These are phyloP conservation scores for Alentia gelatinosa DNA, from an alignment of 2,888 invertebrate species.

Conservation along the genomic window DNA sequence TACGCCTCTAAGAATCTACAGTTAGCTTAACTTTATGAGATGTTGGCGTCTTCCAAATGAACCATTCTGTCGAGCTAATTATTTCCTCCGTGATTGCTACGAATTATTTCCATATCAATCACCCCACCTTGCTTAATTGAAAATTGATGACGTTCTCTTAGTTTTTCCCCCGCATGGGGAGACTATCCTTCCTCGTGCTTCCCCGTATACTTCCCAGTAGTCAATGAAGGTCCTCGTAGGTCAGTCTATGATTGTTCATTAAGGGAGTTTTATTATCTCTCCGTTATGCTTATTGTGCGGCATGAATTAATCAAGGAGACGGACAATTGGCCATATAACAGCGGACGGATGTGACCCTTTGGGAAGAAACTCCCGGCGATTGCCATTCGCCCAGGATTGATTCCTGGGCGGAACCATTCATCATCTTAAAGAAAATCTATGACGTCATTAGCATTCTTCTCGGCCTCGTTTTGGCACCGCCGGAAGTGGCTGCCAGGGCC, in stretches of 20 bases:
- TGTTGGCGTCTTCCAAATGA: neutral
- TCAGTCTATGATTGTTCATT: too few relatives aligned
- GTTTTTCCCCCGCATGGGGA: too few relatives aligned
- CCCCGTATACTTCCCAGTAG: too few relatives aligned
- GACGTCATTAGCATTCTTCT: slow-evolving; percentile 31
- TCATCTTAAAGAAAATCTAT: neutral
- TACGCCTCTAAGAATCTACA: too few relatives aligned
- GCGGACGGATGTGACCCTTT: neutral
- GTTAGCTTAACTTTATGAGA: neutral
- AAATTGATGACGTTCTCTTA: neutral
- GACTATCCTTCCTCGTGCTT: too few relatives aligned
- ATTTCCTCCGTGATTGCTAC: neutral
- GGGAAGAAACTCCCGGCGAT: neutral
- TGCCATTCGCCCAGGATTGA: too few relatives aligned
- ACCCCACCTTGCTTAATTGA: neutral
- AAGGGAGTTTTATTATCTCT: too few relatives aligned
- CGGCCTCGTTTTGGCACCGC: neutral
- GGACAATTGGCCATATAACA: neutral
- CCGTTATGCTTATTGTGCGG: neutral
- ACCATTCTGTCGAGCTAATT: neutral
- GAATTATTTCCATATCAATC: neutral
- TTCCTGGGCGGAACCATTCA: neutral
- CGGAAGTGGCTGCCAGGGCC: neutral
- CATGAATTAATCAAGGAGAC: neutral
- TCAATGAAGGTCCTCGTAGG: too few relatives aligned